Base-by-base conservation (phyloP, 2,113 vertebrate species). In the Hystrix cristata region DNA sequence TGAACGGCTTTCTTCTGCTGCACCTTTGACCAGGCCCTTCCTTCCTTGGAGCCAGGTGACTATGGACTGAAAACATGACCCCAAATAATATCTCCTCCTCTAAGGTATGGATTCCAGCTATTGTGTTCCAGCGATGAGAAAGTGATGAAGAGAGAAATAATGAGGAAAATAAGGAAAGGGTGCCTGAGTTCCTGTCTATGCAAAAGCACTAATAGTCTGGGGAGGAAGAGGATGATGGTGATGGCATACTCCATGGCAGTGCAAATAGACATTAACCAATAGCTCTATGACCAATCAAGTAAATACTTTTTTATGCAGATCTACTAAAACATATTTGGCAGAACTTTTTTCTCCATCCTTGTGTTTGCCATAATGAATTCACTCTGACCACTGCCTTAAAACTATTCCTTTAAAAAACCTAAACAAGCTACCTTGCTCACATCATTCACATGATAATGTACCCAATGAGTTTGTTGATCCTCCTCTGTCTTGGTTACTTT, bases 311-410 rank as follows among this genome's bases (percentile, higher is more conserved):
- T 48, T 78, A 93, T 84, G 34, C 48, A 74, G 60, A 88, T 87
- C 34, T 64, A 67, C 38, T 60, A 93, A 88, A 93, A 91, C 48
- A 46, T 31, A 53, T 60, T 67, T 74, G 78, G 60, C 82, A 87
- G 86, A 93, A 87, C 16, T 10, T 55, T 79, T 46, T 59, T 38
- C 51, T 87, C 38, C 8, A 46, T 34, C 57, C 38, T 74, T 34
- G 79, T 11, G 3, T 60, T 65, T 95, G 69, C 43, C 69, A 74
- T 74, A 10, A 87, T 83, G 81, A 90, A 83, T 55, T n/a, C 29
- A 90, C 60, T 72, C 60, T 43, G 51, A 93, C 38, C 2, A n/a
- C 23, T 7, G 90, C n/a, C 51, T 62, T 38, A 51, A 89, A 34
- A 80, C 19, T 55, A 31, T 55, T 80, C 69, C 15, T 29, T 34